A percentile compares a stretch with the other conserved stretches of the same genome.
Conservation (phyloP, 2,113 vertebrate genomes). For the Oryzias javanicus region DNA sequence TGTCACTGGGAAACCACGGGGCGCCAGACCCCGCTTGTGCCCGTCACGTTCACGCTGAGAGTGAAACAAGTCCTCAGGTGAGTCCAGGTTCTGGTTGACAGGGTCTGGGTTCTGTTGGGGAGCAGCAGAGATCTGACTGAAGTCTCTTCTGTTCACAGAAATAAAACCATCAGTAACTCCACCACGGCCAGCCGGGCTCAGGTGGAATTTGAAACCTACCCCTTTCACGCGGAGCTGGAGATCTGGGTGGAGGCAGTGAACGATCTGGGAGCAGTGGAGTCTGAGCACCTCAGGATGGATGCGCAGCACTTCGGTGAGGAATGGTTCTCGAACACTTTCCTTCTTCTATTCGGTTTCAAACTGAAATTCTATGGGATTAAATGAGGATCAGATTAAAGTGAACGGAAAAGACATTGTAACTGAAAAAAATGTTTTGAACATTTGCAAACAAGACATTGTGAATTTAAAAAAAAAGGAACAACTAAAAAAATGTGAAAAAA, state of each 20-base stretch:
- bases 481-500: no score
- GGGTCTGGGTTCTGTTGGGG: no score
- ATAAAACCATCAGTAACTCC: background rate
- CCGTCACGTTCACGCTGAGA: background rate
- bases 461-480: no score
- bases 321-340: background rate
- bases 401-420: no score
- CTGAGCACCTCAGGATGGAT: background rate
- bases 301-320: background rate
- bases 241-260: background rate
- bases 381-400: no score
- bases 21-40: background rate
- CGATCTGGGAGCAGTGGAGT: background rate
- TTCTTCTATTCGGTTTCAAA: no score
- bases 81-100: background rate
- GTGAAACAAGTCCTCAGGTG: background rate
- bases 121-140: no score
- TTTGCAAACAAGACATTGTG: no score
- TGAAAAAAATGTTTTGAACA: no score
- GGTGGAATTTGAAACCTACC: background rate
- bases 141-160: background rate
- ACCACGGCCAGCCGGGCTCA: background rate
- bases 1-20: background rate
- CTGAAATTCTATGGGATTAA: no score
- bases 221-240: background rate